Conservation (phyloP, 2,113 vertebrate genomes). For the Notothenia coriiceps region DNA sequence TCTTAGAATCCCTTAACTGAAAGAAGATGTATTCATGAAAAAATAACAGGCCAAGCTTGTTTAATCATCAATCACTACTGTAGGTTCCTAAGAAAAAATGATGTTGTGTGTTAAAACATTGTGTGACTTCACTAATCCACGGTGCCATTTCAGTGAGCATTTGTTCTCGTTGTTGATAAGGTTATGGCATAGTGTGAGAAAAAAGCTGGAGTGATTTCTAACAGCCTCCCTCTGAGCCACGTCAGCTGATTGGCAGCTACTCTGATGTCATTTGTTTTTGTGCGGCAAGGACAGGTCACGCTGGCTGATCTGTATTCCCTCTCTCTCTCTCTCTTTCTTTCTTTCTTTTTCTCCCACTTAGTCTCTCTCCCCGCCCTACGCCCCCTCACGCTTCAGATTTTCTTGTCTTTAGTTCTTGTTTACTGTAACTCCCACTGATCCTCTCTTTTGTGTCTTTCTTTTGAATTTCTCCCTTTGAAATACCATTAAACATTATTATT, state of each 20-base stretch:
- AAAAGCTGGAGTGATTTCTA: conserved; percentile 27
- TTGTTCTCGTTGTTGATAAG: conserved; percentile 18
- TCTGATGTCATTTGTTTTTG: conserved; percentile 81
- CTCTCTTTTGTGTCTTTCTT: conserved; percentile 2
- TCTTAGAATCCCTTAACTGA: conserved; percentile 42
- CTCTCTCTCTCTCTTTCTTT: conserved; percentile 19
- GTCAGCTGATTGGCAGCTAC: conserved; percentile 74
- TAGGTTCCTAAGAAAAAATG: background rate
- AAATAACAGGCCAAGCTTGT: conserved; percentile 1
- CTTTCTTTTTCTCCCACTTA: background rate
- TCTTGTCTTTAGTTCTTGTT: conserved; percentile 18
- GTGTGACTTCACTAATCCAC: conserved; percentile 5
- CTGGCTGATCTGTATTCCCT: conserved; percentile 42
- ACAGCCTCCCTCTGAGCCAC: conserved; percentile 50
- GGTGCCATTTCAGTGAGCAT: background rate
- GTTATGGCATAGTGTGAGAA: conserved; percentile 26
- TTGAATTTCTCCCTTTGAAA: conserved; percentile 16
- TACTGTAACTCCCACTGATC: conserved; percentile 26
- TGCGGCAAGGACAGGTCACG: conserved; percentile 55
- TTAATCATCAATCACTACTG: background rate
- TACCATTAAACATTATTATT: background rate
- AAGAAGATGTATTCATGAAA: background rate
- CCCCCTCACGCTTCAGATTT: conserved; percentile 21
- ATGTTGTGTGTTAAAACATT: background rate
- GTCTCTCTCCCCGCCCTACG: background rate